These are phyloP conservation scores for Seira sanloemensis DNA, from an alignment of 2,888 invertebrate species.

Conservation along the genomic window DNA sequence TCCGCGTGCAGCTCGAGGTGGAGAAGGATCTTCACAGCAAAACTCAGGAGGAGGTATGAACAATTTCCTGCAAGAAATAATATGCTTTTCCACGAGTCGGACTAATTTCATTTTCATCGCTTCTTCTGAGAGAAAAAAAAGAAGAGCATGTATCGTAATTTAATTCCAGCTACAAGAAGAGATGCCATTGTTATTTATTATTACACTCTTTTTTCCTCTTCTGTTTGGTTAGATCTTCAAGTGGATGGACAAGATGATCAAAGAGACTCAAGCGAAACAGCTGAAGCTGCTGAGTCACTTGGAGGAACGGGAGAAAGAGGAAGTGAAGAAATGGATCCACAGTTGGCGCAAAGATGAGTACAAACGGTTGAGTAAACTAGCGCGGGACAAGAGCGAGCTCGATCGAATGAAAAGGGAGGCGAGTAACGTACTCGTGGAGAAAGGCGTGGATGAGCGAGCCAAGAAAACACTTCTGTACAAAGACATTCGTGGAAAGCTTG, in stretches of 20 bases:
- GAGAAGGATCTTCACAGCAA: slow-evolving; percentile 88
- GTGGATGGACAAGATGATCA: slow-evolving; percentile 86
- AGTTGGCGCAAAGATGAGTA: slow-evolving; percentile 91
- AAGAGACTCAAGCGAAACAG: slow-evolving; percentile 86
- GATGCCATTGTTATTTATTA: background rate
- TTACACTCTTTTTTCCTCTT: slow-evolving; percentile 14
- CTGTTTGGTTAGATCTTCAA: slow-evolving; percentile 74
- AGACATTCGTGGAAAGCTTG: slow-evolving; percentile 81
- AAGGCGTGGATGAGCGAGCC: slow-evolving; percentile 92
- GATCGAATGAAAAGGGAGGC: slow-evolving; percentile 91
- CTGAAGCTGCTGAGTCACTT: slow-evolving; percentile 84
- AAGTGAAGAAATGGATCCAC: slow-evolving; percentile 88
- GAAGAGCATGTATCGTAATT: background rate
- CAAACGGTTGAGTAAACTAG: slow-evolving; percentile 89
- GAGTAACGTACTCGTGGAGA: slow-evolving; percentile 86
- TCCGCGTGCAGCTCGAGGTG: slow-evolving; percentile 81
- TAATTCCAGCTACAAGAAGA: background rate
- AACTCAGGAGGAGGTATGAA: slow-evolving; percentile 83
- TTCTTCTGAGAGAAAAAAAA: background rate
- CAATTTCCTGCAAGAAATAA: background rate
- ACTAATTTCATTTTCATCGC: background rate
- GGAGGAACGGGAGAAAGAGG: slow-evolving; percentile 84
- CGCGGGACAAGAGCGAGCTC: slow-evolving; percentile 92
- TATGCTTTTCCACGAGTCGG: background rate
- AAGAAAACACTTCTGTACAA: slow-evolving; percentile 77